Base-by-base conservation (phyloP, 1,140 invertebrate species). In the Gonatopus flavifemur region DNA sequence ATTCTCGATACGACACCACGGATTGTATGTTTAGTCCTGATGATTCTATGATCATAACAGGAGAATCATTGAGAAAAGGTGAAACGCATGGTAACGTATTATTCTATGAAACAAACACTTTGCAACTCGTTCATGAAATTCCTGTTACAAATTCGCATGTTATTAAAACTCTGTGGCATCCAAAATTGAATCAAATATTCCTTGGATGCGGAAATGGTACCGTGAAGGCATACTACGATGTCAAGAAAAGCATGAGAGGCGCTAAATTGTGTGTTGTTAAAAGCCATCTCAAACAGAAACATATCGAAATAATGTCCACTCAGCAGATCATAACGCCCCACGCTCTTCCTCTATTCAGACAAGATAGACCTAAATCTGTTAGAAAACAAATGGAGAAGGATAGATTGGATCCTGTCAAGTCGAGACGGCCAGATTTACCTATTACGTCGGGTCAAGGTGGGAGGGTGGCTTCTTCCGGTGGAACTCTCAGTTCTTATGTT, bases 301-400 rank as follows among this genome's bases (percentile, higher is more conserved):
- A 89, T 4, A 84, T 88, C 1, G 94, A 98, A 74, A 86, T 96
- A 48, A 85, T 97, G 33, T 88, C 89, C 31, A 87, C 89, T 0
- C 90, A 94, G 51, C 92, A 98, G 66, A 94, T 98, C n/a, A 96
- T 98, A 12, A 98, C 96, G 2, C 95, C 97, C 0, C 95, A 98
- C 72, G 93, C 97, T 0, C 77, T 99, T 43, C 96, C 96, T 0
- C 80, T 99, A 73, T 99, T 98, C 75, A 84, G 94, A 47, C 91
- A 97, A 75, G 92, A 97, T 57, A 85, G 93, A 64, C 83, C 94
- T 10, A 88, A 92, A 56, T 95, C 94, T 3, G 89, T 90, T 21
- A 84, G 90, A 52, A 94, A 96, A 70, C 87, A 91, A 69, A 88
- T 95, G 84, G 93, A 98, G 66, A 96, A 95, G 62, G 92, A 94